phyloP scores from a whole-genome alignment of 2,888 invertebrate species.

The Aradus depressus region DNA sequence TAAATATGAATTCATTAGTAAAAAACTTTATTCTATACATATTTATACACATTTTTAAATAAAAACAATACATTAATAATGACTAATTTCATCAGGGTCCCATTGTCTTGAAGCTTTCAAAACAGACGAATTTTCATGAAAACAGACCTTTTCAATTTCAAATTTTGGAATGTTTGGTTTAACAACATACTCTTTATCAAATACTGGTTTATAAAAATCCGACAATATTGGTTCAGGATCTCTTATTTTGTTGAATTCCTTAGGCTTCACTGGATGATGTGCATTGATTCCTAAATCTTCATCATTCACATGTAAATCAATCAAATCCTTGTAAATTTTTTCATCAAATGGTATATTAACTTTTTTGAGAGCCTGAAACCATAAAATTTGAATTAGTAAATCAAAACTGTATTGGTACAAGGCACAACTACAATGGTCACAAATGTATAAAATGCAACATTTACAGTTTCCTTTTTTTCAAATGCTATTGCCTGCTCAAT shows the following conservation, averaged over 20 bases:
- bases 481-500: background rate
- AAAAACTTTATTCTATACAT: too few relatives aligned
- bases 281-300: slow-evolving; percentile 18
- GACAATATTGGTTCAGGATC: slow-evolving; percentile 25
- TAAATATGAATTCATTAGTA: too few relatives aligned
- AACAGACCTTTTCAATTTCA: background rate
- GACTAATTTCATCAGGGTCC: slow-evolving; percentile 18
- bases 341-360: slow-evolving; percentile 27
- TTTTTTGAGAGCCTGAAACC: slow-evolving; percentile 24
- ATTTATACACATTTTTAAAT: too few relatives aligned
- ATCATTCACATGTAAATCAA: slow-evolving; percentile 26
- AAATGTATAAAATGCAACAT: background rate
- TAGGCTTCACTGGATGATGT: slow-evolving; percentile 13
- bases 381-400: background rate
- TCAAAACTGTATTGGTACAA: background rate
- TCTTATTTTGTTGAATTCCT: slow-evolving; percentile 17
- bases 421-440: background rate
- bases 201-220: slow-evolving; percentile 25
- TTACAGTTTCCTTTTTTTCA: background rate
- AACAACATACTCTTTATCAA: slow-evolving; percentile 24
- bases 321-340: slow-evolving; percentile 24
- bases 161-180: slow-evolving; percentile 15
- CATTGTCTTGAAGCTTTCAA: slow-evolving; percentile 14
- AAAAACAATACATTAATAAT: too few relatives aligned
- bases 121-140: slow-evolving; percentile 10